These are phyloP conservation scores for Nephrotoma flavescens DNA, from an alignment of 2,888 invertebrate genomes.

Conservation along the genomic window DNA sequence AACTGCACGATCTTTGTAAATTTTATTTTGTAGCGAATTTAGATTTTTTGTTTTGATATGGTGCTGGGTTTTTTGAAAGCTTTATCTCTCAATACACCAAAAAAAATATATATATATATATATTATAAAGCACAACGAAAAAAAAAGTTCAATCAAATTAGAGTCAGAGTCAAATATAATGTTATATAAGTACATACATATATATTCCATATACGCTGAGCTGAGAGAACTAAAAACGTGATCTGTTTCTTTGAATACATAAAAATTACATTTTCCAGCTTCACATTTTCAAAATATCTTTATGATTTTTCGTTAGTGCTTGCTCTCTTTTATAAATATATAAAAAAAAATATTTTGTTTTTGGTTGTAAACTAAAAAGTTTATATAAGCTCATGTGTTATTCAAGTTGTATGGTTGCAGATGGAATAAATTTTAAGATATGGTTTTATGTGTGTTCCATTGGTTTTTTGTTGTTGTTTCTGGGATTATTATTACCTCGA, in stretches of 20 bases:
- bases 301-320: neutral
- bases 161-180: neutral
- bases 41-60: neutral
- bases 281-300: neutral
- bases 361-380: neutral
- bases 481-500: neutral
- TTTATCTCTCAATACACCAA: neutral
- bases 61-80: neutral
- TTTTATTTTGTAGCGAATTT: neutral
- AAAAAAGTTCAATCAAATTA: neutral
- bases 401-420: constrained; percentile 3
- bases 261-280: neutral
- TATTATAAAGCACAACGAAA: neutral
- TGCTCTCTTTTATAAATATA: neutral
- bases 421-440: constrained; percentile 2
- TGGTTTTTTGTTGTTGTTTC: neutral
- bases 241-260: neutral
- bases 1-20: neutral
- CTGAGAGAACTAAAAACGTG: neutral
- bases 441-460: neutral
- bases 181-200: neutral
- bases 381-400: constrained; percentile 2
- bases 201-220: neutral
- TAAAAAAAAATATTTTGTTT: neutral
- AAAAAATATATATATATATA: neutral